Percentiles rank a stretch among this genome's conserved stretches.
These are phyloP conservation scores for Hemiscyllium ocellatum DNA, from an alignment of 2,113 vertebrate species.

Conservation along the genomic window DNA sequence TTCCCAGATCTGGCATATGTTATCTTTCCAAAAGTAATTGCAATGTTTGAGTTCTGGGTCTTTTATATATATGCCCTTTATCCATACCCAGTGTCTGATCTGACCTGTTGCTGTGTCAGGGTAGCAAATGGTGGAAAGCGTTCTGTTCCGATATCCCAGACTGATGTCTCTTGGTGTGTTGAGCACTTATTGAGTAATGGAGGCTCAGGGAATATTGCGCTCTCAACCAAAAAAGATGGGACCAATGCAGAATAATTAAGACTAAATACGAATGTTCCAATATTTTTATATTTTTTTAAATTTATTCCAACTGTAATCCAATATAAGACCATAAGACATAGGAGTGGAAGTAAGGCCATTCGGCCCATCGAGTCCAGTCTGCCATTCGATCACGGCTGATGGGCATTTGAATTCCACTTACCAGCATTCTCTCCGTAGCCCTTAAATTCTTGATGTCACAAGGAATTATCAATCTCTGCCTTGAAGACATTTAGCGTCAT, in stretches of 20 bases:
- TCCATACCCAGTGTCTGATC: neutral
- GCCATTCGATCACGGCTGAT: too few relatives aligned
- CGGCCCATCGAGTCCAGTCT: too few relatives aligned
- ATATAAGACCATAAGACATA: too few relatives aligned
- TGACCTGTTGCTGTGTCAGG: neutral
- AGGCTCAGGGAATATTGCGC: neutral
- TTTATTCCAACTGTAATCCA: neutral
- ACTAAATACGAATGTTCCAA: neutral
- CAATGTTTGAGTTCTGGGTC: neutral
- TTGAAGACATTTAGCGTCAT: too few relatives aligned
- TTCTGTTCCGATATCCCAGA: neutral
- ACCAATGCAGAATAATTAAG: neutral
- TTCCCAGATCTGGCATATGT: neutral
- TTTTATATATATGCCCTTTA: neutral
- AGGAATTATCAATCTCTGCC: too few relatives aligned
- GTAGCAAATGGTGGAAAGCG: neutral
- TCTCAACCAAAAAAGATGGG: neutral
- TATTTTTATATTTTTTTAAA: neutral
- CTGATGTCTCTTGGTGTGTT: neutral
- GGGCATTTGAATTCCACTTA: too few relatives aligned
- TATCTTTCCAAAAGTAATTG: neutral
- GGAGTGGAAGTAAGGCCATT: too few relatives aligned
- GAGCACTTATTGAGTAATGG: neutral
- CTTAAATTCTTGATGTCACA: too few relatives aligned
- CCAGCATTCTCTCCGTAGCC: too few relatives aligned